Evolutionary conservation across 2,113 vertebrate species (phyloP).

Genomic region (Psophia crepitans): DNA sequence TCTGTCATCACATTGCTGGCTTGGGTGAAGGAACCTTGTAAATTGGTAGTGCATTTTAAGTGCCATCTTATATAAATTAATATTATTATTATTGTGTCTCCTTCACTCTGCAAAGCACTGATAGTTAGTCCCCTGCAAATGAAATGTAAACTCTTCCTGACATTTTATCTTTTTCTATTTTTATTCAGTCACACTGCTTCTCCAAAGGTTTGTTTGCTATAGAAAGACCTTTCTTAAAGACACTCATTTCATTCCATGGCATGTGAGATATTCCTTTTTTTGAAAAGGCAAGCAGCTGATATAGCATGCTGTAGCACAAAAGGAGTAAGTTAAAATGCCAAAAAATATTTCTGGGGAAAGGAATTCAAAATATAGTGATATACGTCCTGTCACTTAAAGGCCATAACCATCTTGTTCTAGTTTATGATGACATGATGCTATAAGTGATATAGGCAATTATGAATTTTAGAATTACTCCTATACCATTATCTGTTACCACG

Average conservation of each 20-base stretch:
- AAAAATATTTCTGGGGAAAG: constrained; percentile 2
- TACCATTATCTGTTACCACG: not conserved
- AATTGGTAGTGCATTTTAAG: not conserved
- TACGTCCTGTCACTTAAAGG: constrained; percentile 20
- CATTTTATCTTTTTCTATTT: constrained; percentile 16
- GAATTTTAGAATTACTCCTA: constrained; percentile 4
- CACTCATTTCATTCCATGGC: not conserved
- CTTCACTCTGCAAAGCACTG: not conserved
- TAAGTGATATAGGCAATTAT: not conserved
- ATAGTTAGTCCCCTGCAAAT: not conserved
- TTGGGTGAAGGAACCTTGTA: not conserved
- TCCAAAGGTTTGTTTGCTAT: not conserved
- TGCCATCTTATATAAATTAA: not conserved
- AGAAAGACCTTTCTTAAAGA: constrained; percentile 27
- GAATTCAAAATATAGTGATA: constrained; percentile 44
- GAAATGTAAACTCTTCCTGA: not conserved
- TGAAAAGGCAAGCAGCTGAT: constrained; percentile 37
- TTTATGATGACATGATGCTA: not conserved
- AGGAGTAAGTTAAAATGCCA: constrained; percentile 24
- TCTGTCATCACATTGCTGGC: not conserved
- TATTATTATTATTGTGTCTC: not conserved
- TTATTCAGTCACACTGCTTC: not conserved
- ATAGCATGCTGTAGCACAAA: not conserved
- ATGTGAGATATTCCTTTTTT: constrained; percentile 5
- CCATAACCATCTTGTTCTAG: not conserved